Percentiles rank a stretch among this genome's conserved stretches.
Evolutionary conservation across 2,797 vertebrate species (phyloP).

Genomic region (Lepilemur septentrionalis): DNA sequence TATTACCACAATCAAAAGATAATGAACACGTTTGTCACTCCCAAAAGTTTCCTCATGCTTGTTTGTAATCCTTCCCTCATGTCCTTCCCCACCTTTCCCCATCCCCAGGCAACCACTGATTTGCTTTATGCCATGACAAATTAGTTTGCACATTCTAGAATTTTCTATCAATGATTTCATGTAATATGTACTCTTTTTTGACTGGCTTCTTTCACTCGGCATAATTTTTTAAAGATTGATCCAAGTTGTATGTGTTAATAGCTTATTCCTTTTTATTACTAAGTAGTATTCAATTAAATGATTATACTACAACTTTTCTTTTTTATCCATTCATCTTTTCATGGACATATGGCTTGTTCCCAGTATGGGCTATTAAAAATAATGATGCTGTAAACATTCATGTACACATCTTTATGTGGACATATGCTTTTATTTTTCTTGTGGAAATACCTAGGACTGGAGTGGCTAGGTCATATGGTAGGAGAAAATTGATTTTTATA

Average conservation of each 20-base stretch:
- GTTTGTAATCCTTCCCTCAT: background rate
- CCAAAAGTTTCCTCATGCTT: background rate
- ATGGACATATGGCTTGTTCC: background rate
- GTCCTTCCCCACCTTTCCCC: background rate
- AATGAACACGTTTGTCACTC: background rate
- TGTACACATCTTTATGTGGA: background rate
- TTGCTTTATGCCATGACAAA: conserved; percentile 9
- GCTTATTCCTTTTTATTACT: background rate
- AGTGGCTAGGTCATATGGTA: background rate
- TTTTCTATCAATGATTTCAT: conserved; percentile 37
- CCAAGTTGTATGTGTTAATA: background rate
- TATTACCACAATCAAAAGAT: conserved; percentile 2
- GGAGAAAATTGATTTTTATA: conserved; percentile 4
- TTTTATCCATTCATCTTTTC: background rate
- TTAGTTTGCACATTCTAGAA: conserved; percentile 35
- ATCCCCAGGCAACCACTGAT: background rate
- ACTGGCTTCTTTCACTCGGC: background rate
- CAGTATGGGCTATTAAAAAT: background rate
- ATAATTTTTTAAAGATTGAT: conserved; percentile 17
- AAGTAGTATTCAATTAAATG: background rate
- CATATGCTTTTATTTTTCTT: background rate
- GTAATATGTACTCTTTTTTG: background rate
- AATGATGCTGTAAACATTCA: background rate
- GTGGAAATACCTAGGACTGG: background rate
- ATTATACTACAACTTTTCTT: background rate